Base-by-base conservation (phyloP, 2,797 vertebrate genomes). In the Labeo calbasu region DNA sequence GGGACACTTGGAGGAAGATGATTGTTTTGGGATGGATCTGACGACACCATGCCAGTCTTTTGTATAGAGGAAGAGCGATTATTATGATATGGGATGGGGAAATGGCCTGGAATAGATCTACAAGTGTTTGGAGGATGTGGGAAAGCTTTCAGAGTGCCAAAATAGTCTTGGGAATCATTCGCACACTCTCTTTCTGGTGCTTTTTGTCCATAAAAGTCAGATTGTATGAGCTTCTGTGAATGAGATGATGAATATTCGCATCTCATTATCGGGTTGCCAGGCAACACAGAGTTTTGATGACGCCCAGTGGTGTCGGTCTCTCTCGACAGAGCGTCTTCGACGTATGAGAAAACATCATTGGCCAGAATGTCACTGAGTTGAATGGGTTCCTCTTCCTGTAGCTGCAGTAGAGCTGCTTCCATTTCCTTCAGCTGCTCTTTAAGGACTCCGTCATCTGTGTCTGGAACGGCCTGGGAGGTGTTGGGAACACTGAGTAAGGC, bases 241-340 rank as follows among this genome's bases (percentile, higher is more conserved):
- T 2, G 32, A 5, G 32, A 71, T 14, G n/a, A 51, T 72, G 46
- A 25, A 57, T n/a, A 57, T 76, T 57, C 5, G 19, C 13, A 77
- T 61, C 14, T 59, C 8, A 23, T 77, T n/a, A 23, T 61, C 75
- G 17, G 79, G 76, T 84, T 77, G 59, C 66, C 36, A 19, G 86
- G 43, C 80, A 87, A 81, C 59, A 57, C 32, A 76, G 82, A 78
- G 55, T 71, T 69, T 28, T 75, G 84, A 14, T 55, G 69, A 59
- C 71, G 19, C 43, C 66, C 48, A 61, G n/a, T 36, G 71, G 70
- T 36, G 21, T 76, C 7, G 0, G 59, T 28, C 23, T 28, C 59
- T 1, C 23, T 28, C 53, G 10, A 57, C 53, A 57, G 19, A 53
- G 51, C 17, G 0, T 61, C 57, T 53, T 53, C 51, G 2, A 63